These are phyloP conservation scores for Grammatotria lemairii DNA, from an alignment of 2,113 vertebrate genomes.

Conservation along the genomic window DNA sequence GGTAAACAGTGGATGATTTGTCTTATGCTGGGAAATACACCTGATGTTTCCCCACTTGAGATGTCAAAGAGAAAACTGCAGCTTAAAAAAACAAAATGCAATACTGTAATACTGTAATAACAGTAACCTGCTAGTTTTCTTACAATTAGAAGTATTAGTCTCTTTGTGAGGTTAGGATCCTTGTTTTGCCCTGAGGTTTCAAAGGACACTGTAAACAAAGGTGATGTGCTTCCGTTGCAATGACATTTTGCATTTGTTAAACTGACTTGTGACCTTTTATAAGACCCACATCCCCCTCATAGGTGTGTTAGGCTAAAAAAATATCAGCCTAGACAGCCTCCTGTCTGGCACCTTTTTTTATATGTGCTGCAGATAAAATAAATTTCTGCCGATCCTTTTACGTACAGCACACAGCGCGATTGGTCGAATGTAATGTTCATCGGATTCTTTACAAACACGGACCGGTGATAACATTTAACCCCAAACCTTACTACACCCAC, in stretches of 20 bases:
- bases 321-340: neutral
- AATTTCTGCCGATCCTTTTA: neutral
- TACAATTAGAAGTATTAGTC: neutral
- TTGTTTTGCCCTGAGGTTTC: neutral
- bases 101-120: neutral
- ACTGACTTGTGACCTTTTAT: conserved; percentile 30
- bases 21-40: neutral
- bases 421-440: neutral
- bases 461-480: neutral
- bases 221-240: neutral
- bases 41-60: neutral
- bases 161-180: neutral
- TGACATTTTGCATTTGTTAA: conserved; percentile 21
- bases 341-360: neutral
- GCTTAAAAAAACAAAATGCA: neutral
- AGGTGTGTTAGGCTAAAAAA: neutral
- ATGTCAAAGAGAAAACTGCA: neutral
- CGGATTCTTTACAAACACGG: neutral
- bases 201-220: neutral
- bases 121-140: neutral
- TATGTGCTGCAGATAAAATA: neutral
- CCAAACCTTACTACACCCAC: conserved; percentile 20
- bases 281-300: neutral
- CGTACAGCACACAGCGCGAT: neutral
- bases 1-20: neutral